phyloP scores from a whole-genome alignment of 2,888 invertebrate genomes.

The Cryptus armator region DNA sequence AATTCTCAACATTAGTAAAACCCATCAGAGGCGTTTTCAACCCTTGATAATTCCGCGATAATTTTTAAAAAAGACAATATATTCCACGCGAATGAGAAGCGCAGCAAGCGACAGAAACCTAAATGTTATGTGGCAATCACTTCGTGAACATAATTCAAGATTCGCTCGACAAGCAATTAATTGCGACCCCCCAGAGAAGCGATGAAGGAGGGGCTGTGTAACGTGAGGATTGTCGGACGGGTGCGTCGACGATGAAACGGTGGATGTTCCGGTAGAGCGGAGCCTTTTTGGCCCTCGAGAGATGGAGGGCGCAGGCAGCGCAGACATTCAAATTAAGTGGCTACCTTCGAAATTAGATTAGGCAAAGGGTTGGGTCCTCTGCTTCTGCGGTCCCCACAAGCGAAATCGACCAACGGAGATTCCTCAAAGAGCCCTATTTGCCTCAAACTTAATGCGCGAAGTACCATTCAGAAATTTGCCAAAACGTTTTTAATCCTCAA shows the following conservation, averaged over 20 bases:
- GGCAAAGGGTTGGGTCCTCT: constrained; percentile 65
- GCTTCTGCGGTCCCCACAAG: constrained; percentile 41
- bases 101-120: neutral
- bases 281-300: constrained; percentile 52
- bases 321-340: constrained; percentile 82
- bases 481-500: too few species aligned
- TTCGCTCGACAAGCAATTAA: constrained; percentile 83
- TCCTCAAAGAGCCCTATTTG: constrained; percentile 2
- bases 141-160: constrained; percentile 82
- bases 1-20: neutral
- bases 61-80: neutral
- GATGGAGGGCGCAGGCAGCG: constrained; percentile 60
- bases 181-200: constrained; percentile 77
- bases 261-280: constrained; percentile 22
- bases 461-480: too few species aligned
- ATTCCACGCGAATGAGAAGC: neutral
- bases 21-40: neutral
- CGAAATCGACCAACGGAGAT: constrained; percentile 32
- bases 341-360: constrained; percentile 82
- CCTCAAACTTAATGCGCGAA: too few species aligned
- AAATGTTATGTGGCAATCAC: neutral
- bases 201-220: constrained; percentile 68
- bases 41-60: neutral
- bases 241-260: constrained; percentile 13
- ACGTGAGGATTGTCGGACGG: constrained; percentile 25